These are phyloP conservation scores for Phortica magna DNA, from an alignment of 2,888 invertebrate genomes.

Conservation along the genomic window DNA sequence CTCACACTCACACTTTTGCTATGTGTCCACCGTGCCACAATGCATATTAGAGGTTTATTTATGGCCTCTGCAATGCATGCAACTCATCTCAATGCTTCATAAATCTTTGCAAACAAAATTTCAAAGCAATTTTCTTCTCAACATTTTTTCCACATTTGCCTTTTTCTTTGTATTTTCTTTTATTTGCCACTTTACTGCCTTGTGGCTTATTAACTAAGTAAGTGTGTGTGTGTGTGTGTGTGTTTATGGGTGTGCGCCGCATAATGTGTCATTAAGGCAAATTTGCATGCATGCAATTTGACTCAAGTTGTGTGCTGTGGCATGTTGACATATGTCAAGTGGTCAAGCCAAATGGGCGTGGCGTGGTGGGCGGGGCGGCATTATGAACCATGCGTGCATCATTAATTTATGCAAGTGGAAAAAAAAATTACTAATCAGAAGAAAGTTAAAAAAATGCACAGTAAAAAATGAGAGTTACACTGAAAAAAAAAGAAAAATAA, in stretches of 20 bases:
- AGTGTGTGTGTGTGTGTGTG: too few relatives aligned
- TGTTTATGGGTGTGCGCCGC: too few relatives aligned
- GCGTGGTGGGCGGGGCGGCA: too few relatives aligned
- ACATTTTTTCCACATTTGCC: background rate
- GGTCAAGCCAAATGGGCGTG: too few relatives aligned
- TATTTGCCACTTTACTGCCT: background rate
- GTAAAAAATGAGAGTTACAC: too few relatives aligned
- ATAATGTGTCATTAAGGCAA: too few relatives aligned
- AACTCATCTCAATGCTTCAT: slow-evolving; percentile 46
- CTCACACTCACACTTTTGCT: background rate
- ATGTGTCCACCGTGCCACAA: slow-evolving; percentile 52
- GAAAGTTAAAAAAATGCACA: background rate
- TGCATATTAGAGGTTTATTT: slow-evolving; percentile 58
- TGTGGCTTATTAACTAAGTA: background rate
- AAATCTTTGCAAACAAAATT: slow-evolving; percentile 45
- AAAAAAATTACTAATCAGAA: background rate
- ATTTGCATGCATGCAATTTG: too few relatives aligned
- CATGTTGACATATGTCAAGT: too few relatives aligned
- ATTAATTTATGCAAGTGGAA: background rate
- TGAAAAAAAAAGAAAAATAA: background rate
- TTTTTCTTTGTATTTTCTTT: background rate
- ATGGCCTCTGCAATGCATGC: background rate
- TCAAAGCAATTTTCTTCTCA: background rate
- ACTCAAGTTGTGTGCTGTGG: too few relatives aligned
- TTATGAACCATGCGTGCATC: background rate